phyloP scores from a whole-genome alignment of 2,888 invertebrate genomes.

The Flabesymbios commensalis region DNA sequence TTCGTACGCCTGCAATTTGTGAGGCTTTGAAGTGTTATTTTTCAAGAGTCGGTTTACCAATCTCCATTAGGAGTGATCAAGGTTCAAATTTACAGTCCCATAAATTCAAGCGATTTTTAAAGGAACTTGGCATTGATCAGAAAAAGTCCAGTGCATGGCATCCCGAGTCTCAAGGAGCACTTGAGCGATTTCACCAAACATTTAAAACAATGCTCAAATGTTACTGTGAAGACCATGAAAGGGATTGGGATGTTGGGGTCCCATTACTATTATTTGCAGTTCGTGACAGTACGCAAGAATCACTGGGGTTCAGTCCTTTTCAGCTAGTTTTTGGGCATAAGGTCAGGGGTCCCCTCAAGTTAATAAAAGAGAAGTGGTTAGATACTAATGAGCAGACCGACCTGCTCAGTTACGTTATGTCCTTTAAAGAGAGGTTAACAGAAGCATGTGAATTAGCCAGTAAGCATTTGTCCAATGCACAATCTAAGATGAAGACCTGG shows the following conservation, averaged over 20 bases:
- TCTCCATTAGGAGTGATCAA: no score
- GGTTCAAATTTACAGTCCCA: no score
- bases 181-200: neutral
- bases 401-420: neutral
- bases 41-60: no score
- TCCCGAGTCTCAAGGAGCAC: neutral
- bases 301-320: constrained; percentile 14
- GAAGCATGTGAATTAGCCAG: constrained; percentile 1
- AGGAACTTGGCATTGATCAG: no score
- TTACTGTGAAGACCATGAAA: neutral
- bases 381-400: neutral
- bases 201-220: neutral
- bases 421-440: neutral
- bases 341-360: constrained; percentile 7
- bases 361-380: constrained; percentile 8
- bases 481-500: neutral
- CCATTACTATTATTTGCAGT: constrained; percentile 2
- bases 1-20: no score
- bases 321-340: constrained; percentile 10
- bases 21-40: no score
- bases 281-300: constrained; percentile 5
- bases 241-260: constrained; percentile 1
- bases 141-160: no score
- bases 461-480: neutral
- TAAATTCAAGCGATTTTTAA: no score